Percentiles rank a stretch among this genome's conserved stretches.
phyloP scores from a whole-genome alignment of 2,113 vertebrate genomes.

The Aix galericulata region DNA sequence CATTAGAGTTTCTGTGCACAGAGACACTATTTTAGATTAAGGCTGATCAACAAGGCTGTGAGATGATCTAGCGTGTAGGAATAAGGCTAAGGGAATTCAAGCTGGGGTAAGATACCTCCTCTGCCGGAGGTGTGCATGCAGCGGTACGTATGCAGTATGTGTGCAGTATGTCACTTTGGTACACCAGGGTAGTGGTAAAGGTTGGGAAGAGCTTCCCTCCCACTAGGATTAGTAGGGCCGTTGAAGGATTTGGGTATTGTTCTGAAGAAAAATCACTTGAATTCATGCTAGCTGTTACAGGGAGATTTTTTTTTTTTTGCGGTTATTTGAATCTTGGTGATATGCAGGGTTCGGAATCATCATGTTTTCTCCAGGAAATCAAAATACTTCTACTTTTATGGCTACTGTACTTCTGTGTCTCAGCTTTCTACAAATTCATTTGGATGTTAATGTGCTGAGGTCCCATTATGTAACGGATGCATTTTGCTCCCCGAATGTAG shows the following conservation, averaged over 20 bases:
- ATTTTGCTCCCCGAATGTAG: neutral
- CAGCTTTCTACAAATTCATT: neutral
- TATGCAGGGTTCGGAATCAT: neutral
- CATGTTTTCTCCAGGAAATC: neutral
- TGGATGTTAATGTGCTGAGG: neutral
- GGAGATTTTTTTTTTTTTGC: neutral
- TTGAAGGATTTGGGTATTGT: neutral
- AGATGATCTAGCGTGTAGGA: rapidly evolving
- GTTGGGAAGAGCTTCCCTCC: neutral
- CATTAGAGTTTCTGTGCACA: neutral
- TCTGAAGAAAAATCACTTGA: neutral
- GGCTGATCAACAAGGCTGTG: neutral
- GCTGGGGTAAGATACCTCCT: rapidly evolving
- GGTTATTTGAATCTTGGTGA: neutral
- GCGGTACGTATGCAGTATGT: too few relatives aligned
- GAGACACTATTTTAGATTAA: neutral
- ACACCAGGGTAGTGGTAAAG: neutral
- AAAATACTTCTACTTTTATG: neutral
- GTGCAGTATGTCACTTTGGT: neutral
- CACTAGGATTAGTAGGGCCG: neutral
- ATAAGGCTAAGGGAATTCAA: neutral
- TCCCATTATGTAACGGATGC: neutral
- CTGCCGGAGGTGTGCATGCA: neutral
- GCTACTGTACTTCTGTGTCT: neutral
- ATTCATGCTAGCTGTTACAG: neutral